These are phyloP conservation scores for Cossypha polioptera DNA, from an alignment of 2,797 vertebrate species.

Conservation along the genomic window DNA sequence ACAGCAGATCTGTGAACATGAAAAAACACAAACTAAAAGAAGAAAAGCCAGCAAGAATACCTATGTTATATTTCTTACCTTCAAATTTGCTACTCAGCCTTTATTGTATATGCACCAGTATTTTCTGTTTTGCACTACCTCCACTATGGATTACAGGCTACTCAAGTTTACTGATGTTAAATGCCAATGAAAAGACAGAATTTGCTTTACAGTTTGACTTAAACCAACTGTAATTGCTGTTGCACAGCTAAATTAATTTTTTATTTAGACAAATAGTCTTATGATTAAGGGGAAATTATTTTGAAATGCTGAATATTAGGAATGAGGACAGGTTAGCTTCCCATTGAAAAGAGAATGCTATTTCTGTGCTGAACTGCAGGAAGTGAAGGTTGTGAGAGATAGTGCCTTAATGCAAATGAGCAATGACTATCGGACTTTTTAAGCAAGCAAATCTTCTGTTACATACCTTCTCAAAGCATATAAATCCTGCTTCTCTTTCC, in stretches of 20 bases:
- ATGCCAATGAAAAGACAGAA: not conserved
- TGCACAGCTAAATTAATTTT: not conserved
- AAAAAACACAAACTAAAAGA: conserved; percentile 15
- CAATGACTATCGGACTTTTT: not conserved
- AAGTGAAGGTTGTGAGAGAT: not conserved
- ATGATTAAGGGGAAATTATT: not conserved
- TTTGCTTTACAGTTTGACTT: not conserved
- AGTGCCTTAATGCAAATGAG: not conserved
- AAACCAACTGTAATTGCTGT: not conserved
- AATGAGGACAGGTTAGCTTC: not conserved
- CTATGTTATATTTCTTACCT: not conserved
- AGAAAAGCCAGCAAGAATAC: not conserved
- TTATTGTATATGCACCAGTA: not conserved
- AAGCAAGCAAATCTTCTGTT: not conserved
- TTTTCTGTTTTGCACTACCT: not conserved
- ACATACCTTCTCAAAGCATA: not conserved
- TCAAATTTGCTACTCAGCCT: not conserved
- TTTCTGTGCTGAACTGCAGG: not conserved
- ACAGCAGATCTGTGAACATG: conserved; percentile 54
- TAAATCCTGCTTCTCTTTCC: not conserved
- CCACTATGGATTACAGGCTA: not conserved
- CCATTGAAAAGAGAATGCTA: not conserved
- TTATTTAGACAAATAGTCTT: not conserved
- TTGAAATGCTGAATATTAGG: not conserved
- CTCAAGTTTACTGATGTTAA: not conserved